A percentile compares a stretch with the other conserved stretches of the same genome.
Evolutionary conservation across 2,888 invertebrate genomes (phyloP).

Genomic region (Eristalis intricaria): DNA sequence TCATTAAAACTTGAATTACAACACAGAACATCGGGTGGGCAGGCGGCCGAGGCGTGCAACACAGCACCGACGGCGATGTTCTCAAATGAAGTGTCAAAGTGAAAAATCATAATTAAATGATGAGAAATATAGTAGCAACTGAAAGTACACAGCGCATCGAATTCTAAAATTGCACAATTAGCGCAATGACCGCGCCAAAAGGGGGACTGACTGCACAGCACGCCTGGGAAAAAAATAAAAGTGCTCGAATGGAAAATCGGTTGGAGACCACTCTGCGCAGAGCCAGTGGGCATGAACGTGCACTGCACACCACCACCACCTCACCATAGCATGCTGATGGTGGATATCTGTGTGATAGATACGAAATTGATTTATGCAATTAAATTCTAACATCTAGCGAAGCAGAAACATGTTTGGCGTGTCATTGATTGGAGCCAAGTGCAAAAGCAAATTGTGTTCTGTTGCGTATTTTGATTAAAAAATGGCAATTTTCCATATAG

Average conservation of each 20-base stretch:
- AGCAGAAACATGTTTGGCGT: constrained; percentile 55
- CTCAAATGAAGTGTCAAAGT: constrained; percentile 66
- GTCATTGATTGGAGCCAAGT: constrained; percentile 32
- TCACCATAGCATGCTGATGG: constrained; percentile 18
- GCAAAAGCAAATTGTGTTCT: constrained; percentile 31
- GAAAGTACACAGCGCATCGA: constrained; percentile 44
- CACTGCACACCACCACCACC: background rate
- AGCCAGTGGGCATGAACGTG: constrained; percentile 10
- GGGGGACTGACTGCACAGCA: background rate
- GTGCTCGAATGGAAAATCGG: constrained; percentile 48
- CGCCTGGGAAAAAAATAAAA: constrained; percentile 64
- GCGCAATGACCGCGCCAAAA: constrained; percentile 68
- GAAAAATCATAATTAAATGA: constrained; percentile 65
- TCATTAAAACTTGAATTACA: constrained; percentile 54
- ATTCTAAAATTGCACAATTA: constrained; percentile 71
- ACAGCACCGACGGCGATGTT: background rate
- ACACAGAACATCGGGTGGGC: background rate
- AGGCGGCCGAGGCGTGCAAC: background rate
- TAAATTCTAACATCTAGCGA: constrained; percentile 53
- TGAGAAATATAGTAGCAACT: constrained; percentile 54
- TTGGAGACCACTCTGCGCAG: constrained; percentile 33
- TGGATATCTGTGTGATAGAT: constrained; percentile 55
- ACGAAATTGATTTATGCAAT: constrained; percentile 70
- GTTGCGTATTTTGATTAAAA: constrained; percentile 6
- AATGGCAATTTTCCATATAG: constrained; percentile 3